Evolutionary conservation across 2,888 invertebrate species (phyloP).

Genomic region (Cheilosia impressa): DNA sequence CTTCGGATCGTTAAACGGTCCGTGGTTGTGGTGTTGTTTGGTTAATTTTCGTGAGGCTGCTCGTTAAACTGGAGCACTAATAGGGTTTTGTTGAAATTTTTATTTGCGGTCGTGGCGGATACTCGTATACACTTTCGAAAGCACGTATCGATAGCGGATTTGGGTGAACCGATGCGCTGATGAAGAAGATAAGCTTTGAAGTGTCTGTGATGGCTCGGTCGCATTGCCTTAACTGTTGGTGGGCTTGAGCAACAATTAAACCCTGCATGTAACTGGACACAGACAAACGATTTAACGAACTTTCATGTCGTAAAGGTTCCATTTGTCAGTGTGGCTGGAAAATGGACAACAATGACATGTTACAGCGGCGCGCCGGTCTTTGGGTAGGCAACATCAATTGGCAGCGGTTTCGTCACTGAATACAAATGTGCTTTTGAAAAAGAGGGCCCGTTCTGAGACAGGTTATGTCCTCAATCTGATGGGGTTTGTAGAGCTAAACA

Average conservation of each 20-base stretch:
- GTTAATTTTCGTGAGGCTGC: conserved; percentile 49
- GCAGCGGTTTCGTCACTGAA: too few relatives aligned
- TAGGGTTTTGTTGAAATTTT: conserved; percentile 52
- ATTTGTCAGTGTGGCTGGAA: not conserved
- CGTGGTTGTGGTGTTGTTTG: conserved; percentile 52
- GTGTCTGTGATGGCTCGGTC: conserved; percentile 1
- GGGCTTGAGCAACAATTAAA: conserved; percentile 39
- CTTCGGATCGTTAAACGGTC: conserved; percentile 56
- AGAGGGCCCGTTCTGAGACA: too few relatives aligned
- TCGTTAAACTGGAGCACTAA: conserved; percentile 63
- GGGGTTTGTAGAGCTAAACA: too few relatives aligned
- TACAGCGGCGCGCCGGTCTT: too few relatives aligned
- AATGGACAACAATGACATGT: not conserved
- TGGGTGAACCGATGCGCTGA: conserved; percentile 17
- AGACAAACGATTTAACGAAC: conserved; percentile 33
- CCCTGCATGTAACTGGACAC: conserved; percentile 23
- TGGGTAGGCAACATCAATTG: too few relatives aligned
- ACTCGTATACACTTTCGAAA: conserved; percentile 8
- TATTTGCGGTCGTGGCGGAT: conserved; percentile 41
- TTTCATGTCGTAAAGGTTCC: conserved; percentile 37
- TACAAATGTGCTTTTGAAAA: too few relatives aligned
- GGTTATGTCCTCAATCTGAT: too few relatives aligned
- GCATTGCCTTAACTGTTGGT: conserved; percentile 37
- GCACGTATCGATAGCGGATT: conserved; percentile 51
- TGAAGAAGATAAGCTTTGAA: conserved; percentile 18